These are phyloP conservation scores for Sciurus vulgaris DNA, from an alignment of 2,797 vertebrate genomes.

Conservation along the genomic window DNA sequence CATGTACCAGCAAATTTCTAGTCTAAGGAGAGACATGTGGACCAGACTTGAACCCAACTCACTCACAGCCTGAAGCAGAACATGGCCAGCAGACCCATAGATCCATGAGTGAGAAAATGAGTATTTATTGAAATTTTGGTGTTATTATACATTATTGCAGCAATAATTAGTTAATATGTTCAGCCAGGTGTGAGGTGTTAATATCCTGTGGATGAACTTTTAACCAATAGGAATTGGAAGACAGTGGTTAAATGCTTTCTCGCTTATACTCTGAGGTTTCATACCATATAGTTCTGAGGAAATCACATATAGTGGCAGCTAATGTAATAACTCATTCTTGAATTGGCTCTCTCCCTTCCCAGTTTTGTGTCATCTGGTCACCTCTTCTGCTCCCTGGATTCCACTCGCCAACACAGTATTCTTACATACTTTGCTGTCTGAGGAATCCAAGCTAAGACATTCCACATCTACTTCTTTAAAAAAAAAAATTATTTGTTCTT, in stretches of 20 bases:
- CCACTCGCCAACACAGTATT: neutral
- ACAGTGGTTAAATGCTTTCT: neutral
- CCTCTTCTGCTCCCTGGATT: neutral
- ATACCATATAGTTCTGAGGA: neutral
- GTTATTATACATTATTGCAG: neutral
- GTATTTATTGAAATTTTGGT: neutral
- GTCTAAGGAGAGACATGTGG: neutral
- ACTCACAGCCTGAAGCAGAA: neutral
- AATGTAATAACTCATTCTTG: neutral
- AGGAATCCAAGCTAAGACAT: neutral
- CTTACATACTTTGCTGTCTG: neutral
- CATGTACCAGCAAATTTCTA: neutral
- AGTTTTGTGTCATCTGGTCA: neutral
- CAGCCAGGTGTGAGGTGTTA: neutral
- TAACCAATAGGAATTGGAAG: neutral
- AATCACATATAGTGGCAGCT: neutral
- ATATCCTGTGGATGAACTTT: neutral
- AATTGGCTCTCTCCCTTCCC: neutral
- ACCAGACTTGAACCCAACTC: neutral
- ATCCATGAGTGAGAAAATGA: neutral
- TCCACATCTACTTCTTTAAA: neutral
- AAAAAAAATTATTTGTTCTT: too few relatives aligned
- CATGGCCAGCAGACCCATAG: neutral
- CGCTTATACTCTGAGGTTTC: neutral
- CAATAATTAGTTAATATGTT: neutral